Evolutionary conservation across 2,888 invertebrate species (phyloP).

Genomic region (Latheticus oryzae): DNA sequence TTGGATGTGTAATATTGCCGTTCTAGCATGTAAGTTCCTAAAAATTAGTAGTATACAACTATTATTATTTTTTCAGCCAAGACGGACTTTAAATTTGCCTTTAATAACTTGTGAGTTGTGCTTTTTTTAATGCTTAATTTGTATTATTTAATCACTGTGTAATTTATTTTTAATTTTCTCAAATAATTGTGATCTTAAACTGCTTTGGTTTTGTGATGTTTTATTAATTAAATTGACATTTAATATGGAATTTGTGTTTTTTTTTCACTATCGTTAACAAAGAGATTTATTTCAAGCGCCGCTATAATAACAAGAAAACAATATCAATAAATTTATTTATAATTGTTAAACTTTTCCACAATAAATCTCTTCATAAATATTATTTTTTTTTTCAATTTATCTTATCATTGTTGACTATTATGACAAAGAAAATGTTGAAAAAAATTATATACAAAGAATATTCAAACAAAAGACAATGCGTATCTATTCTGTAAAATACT

Average conservation of each 20-base stretch:
- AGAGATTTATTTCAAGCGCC: no score
- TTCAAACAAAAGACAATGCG: no score
- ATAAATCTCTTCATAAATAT: no score
- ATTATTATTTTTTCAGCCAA: constrained; percentile 16
- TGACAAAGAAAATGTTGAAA: no score
- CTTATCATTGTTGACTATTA: no score
- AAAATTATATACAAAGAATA: no score
- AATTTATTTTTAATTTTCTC: constrained; percentile 58
- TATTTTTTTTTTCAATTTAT: no score
- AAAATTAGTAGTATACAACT: constrained; percentile 38
- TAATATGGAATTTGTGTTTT: constrained; percentile 11
- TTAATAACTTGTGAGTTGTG: constrained; percentile 41
- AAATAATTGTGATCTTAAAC: constrained; percentile 62
- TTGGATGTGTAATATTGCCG: constrained; percentile 46
- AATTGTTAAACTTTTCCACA: no score
- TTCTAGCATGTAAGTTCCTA: constrained; percentile 57
- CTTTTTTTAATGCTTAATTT: constrained; percentile 39
- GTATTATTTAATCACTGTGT: constrained; percentile 44
- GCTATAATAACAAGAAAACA: no score
- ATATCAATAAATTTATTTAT: no score
- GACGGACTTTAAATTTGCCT: constrained; percentile 29
- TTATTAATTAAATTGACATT: constrained; percentile 36
- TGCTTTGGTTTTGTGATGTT: constrained; percentile 64
- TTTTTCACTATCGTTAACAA: neutral
- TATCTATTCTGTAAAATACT: no score